These are phyloP conservation scores for Muscicapa comitata DNA, from an alignment of 2,797 vertebrate genomes.

Conservation along the genomic window DNA sequence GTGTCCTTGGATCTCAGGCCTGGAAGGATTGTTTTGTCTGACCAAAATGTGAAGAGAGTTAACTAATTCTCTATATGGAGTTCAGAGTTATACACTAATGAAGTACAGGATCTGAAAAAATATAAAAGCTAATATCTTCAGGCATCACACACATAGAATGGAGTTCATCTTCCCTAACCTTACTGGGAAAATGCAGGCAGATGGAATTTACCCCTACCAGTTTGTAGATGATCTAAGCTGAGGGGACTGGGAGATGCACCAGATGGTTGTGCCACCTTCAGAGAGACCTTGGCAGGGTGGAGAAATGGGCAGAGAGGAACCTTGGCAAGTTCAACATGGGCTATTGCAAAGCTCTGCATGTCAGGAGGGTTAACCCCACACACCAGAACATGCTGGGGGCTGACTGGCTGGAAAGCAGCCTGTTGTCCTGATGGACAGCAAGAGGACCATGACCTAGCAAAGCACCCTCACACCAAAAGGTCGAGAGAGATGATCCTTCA, in stretches of 20 bases:
- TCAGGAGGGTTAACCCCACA: not conserved
- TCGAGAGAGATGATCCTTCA: rapidly evolving
- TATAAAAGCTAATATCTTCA: not conserved
- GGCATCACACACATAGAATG: not conserved
- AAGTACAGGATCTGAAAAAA: not conserved
- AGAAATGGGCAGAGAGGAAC: not conserved
- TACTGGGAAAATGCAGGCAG: not conserved
- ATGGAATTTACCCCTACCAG: not conserved
- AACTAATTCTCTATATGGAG: not conserved
- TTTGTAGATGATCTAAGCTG: not conserved
- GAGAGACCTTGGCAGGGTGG: not conserved
- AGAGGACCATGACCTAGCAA: not conserved
- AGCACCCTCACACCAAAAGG: not conserved
- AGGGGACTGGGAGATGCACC: not conserved
- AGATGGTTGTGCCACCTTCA: not conserved
- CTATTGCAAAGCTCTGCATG: not conserved
- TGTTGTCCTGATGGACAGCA: not conserved
- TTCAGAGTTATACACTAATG: not conserved
- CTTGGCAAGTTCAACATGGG: not conserved
- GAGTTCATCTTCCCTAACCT: not conserved
- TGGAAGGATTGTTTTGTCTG: not conserved
- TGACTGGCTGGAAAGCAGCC: not conserved
- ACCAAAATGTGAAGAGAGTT: not conserved
- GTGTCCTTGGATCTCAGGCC: not conserved
- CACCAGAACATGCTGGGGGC: not conserved